Evolutionary conservation across 2,888 invertebrate genomes (phyloP), one percentile per base, ranked within the genome.

Genomic region (Colostygia pectinataria): DNA sequence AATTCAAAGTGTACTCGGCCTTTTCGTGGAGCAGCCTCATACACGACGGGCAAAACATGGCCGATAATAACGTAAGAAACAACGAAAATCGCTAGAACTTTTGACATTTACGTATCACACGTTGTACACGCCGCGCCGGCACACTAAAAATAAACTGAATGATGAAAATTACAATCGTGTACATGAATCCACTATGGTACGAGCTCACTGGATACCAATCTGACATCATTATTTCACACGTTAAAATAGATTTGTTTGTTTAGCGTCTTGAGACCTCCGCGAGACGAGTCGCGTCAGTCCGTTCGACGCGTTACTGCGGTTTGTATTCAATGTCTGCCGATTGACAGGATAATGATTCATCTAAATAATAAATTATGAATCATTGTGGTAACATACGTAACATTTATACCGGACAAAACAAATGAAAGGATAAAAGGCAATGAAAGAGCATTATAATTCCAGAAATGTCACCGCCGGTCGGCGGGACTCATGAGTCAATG

Each of bases 181-280:
- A 80, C 86, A 88, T 86, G 77, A 79, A 73, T 80, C 87, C 82
- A 69, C 74, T 76, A 73, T 77, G 79, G 83, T 20, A 6, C 6
- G 74, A 71, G 78, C 76, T 69, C 73, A 81, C 77, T 71, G 82
- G 76, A 71, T 80, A 80, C 80, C 81, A 84, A 71, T 80, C 85
- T 82, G 83, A 83, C 84, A 83, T 83, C 85, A 86, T 85, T 81
- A 79, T 85, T 84, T 86, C 87, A 86, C 86, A 85, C 83, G 79
- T 82, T 84, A 79, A 79, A 84, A 83, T 80, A 81, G 79, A 83
- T 75, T 59, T 85, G 82, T 85, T 85, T 83, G 78, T 80, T 83
- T 80, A 81, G 76, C 74, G 72, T 71, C 72, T 76, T 65, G 63
- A 72, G 74, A 72, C 74, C 72, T 71, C 68, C 57, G 63, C 41